Evolutionary conservation across 2,113 vertebrate genomes (phyloP), one percentile per base, ranked within the genome.

Genomic region (Tympanuchus pallidicinctus): DNA sequence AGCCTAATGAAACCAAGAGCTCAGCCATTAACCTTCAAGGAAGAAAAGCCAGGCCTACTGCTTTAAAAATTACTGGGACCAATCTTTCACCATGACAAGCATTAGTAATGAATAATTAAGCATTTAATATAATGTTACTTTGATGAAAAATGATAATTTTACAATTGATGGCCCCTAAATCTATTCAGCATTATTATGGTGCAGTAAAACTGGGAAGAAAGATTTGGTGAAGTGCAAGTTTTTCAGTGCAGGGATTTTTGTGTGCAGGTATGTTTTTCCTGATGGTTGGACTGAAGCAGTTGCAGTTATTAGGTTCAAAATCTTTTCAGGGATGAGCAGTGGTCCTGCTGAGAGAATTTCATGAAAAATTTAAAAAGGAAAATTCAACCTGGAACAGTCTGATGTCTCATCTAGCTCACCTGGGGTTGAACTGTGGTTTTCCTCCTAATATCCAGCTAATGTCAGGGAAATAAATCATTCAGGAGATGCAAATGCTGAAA

Each of bases 31-130:
- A 98, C 99, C 98, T 97, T 98, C 98, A 95, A 97, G 95, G 97
- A 97, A 97, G 97, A 96, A 97, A 98, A 97, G 96, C 96, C 92
- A 96, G 94, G 97, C 96, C 97, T 97, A 96, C 98, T 97, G 97
- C 98, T 98, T 98, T 98, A 98, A 97, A 98, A 98, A 98, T 98
- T 97, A 97, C 98, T 96, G 65, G 96, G 97, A 96, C 97, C 97
- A 97, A 98, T 99, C 98, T 98, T 98, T 99, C 98, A 98, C 97
- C 93, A 97, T 98, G 98, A 98, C 98, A 99, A 94, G 97, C 98
- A 98, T 98, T 98, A 98, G 98, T 97, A 97, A 99, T 99, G 98
- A 99, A 99, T 99, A 99, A 99, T 99, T 99, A 99, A 99, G 97
- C 98, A 97, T 98, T 98, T 98, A 98, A 99, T 99, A 99, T 98